Evolutionary conservation across 2,888 invertebrate species (phyloP), one percentile per base, ranked within the genome.

Genomic region (Ecliptopera silaceata): DNA sequence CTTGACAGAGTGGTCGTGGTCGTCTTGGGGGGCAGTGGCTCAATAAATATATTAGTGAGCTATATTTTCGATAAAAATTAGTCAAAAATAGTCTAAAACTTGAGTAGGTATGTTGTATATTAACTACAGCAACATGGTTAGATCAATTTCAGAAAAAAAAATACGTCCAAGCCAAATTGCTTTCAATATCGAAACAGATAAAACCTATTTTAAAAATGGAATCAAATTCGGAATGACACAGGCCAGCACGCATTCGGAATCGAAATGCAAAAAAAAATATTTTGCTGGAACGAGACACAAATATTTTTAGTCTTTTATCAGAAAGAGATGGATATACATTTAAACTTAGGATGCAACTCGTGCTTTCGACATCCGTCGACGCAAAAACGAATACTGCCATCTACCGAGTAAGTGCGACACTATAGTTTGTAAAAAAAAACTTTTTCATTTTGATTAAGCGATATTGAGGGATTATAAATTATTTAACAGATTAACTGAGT

Each of bases 261-360:
- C 81, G 86, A 89, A 90, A 89, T 88, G 88, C 86, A 89, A 88
- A 88, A 89, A 44, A 89, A 88, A 78, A 84, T 77, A 76, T 83
- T 81, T 80, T 74, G 79, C 74, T 68, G 65, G 80, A 89, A 69
- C 70, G 86, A 80, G 86, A 89, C 70, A 69, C 75, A 58, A n/a
- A 53, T 69, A 81, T 76, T 69, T 61, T 60, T 63, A 54, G 56
- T 65, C 69, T 65, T 71, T 65, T 68, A 70, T 42, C 50, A 45
- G 82, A 74, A 74, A 79, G 84, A 86, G 71, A 67, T 80, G 79
- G 72, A 79, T 66, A 71, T 73, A 79, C 83, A 79, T 48, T 80
- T 77, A 77, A 87, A 88, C 84, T 90, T 89, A 86, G 86, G 89
- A 91, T 91, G 90, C 90, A 86, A 82, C 88, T 88, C 90, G 88